phyloP scores from a whole-genome alignment of 2,888 invertebrate species.

The Achlya flavicornis region DNA sequence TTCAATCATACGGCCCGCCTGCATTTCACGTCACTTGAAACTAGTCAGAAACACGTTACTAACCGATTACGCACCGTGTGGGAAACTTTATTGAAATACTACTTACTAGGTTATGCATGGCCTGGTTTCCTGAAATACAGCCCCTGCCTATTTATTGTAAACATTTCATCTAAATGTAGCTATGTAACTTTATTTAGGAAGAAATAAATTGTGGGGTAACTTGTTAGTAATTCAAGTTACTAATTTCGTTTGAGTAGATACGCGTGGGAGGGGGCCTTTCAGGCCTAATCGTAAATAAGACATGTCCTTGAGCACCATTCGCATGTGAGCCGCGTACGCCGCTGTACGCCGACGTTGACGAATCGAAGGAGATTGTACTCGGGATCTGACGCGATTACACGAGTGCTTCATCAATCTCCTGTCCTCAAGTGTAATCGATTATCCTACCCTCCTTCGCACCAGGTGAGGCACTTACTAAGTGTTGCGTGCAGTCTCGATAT shows the following conservation, averaged over 20 bases:
- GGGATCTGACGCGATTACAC: slow-evolving; percentile 31
- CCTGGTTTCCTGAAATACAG: too few species aligned
- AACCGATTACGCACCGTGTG: too few species aligned
- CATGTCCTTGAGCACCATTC: background rate
- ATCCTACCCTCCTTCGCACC: slow-evolving; percentile 16
- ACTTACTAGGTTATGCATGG: too few species aligned
- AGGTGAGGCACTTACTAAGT: background rate
- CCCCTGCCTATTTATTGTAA: too few species aligned
- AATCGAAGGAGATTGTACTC: slow-evolving; percentile 33
- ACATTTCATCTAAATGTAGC: too few species aligned
- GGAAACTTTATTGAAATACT: too few species aligned
- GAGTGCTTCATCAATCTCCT: slow-evolving; percentile 46
- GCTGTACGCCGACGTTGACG: slow-evolving; percentile 39
- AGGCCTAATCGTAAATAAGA: background rate
- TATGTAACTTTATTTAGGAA: too few species aligned
- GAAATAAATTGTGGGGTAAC: too few species aligned
- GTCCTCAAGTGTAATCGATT: slow-evolving; percentile 42
- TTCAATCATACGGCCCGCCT: too few species aligned
- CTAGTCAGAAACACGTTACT: too few species aligned
- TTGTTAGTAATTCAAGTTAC: background rate
- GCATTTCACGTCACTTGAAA: too few species aligned
- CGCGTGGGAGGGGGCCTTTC: background rate
- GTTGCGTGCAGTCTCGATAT: background rate
- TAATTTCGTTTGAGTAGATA: too few species aligned
- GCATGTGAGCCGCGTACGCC: slow-evolving; percentile 6